Evolutionary conservation across 1,140 invertebrate species (phyloP).

Genomic region (Trachelipus rathkii): DNA sequence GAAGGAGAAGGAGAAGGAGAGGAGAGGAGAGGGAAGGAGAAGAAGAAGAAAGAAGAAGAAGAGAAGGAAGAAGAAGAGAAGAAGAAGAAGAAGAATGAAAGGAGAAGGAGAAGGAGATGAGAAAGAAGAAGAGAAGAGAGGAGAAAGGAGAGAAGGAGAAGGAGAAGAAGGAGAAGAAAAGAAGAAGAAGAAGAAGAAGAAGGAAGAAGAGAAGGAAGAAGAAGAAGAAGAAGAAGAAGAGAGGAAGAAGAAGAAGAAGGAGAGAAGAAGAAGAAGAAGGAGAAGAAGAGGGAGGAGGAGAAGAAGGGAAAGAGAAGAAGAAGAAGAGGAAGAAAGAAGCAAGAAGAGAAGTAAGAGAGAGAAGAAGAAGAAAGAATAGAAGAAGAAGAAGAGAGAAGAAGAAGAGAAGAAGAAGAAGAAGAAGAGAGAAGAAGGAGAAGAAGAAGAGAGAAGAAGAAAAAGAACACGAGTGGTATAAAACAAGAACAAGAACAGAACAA

Average conservation of each 20-base stretch:
- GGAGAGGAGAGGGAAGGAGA: not conserved
- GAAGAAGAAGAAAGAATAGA: too few species aligned
- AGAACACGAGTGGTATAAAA: too few species aligned
- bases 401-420: too few species aligned
- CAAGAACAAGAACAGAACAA: too few species aligned
- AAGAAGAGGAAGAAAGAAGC: too few species aligned
- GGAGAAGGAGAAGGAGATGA: not conserved
- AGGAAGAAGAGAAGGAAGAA: not conserved
- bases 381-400: too few species aligned
- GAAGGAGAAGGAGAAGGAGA: not conserved
- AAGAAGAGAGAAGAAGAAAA: too few species aligned
- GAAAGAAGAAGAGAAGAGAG: not conserved
- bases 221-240: not conserved
- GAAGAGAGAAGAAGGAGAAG: too few species aligned
- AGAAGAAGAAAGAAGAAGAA: not conserved
- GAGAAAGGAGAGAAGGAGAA: not conserved
- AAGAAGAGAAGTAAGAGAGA: too few species aligned
- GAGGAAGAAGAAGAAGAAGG: not conserved
- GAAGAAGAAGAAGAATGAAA: not conserved
- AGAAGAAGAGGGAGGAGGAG: not conserved
- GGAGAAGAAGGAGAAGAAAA: not conserved
- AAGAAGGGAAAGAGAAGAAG: conserved; percentile 2
- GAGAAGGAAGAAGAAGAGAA: conserved; percentile 1
- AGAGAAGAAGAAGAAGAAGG: not conserved
- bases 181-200: not conserved